Base-by-base conservation (phyloP, 1,140 invertebrate genomes). In the Drosophila kanapiae region DNA sequence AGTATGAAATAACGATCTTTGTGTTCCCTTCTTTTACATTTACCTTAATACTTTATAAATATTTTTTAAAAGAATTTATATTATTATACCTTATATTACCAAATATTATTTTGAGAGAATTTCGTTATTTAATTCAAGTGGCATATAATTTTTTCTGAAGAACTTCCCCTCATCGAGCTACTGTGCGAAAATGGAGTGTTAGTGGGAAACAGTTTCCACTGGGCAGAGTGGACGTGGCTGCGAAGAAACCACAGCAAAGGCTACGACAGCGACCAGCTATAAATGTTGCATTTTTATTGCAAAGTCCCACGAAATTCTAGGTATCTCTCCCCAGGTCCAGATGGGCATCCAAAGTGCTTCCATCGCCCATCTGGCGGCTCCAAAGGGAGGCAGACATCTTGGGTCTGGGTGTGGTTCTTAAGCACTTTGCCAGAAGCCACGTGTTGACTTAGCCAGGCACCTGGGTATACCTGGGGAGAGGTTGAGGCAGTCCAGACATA, bases 271-370 rank as follows among this genome's bases (percentile, higher is more conserved):
- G 63, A 64, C 64, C 68, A 60, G 75, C 75, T 40, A 78, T 85
- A 85, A 85, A 86, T 64, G 82, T 70, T 85, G 82, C 82, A 85
- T 49, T 85, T 83, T 86, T 86, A 80, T 83, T 71, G 69, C 69
- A 71, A 6, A 48, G 29, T 14, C 42, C 38, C 48, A 49, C 43
- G 33, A 42, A 75, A 63, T 63, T 54, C 35, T 53, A 75, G 71
- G 49, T 62, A 40, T 48, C 40, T 68, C 57, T 51, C 33, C 14
- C 70, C 59, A 18, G 48, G 38, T 64, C 56, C 48, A 75, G 76
- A 79, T 82, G 75, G 75, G 57, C 42, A 53, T 38, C 53, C 45
- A 72, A 70, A 78, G 75, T 71, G 64, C 47, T 72, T 13, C 27
- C 42, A 35, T 9, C 29, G 16, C 16, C 27, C 31, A 37, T 68